Conservation (phyloP, 2,888 invertebrate species). For the Schizaphis graminum region DNA sequence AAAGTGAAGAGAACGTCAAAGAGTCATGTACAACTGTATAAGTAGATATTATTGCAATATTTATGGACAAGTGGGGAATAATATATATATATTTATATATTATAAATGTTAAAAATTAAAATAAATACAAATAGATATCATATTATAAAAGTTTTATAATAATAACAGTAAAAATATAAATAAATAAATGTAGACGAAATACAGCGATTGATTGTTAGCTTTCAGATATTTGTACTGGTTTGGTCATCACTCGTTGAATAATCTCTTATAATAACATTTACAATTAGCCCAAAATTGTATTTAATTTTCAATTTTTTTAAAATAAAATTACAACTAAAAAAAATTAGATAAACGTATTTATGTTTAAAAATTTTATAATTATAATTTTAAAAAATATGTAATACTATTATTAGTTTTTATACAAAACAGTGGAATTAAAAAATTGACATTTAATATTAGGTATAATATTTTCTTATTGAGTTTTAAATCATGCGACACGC, state of each 20-base stretch:
- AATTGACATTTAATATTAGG: not conserved
- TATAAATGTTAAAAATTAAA: not conserved
- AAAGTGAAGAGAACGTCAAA: not conserved
- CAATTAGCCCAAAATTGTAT: not conserved
- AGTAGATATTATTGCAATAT: not conserved
- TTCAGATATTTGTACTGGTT: not conserved
- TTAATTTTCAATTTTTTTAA: not conserved
- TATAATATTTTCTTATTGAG: not conserved
- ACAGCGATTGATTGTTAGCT: not conserved
- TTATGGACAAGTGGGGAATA: not conserved
- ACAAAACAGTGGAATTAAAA: not conserved
- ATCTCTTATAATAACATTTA: not conserved
- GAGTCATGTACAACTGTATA: not conserved
- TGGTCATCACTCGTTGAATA: not conserved
- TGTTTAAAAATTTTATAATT: not conserved
- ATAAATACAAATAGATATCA: not conserved
- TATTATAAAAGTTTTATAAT: not conserved
- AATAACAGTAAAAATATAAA: conserved; percentile 31
- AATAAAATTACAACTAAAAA: not conserved
- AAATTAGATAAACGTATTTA: not conserved
- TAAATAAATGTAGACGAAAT: not conserved
- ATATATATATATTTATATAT: too few species aligned
- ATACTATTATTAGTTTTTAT: not conserved
- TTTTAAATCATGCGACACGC: not conserved
- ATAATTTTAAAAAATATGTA: not conserved